Conservation (phyloP, 2,888 invertebrate species). For the Drosophila kambysellisi region DNA sequence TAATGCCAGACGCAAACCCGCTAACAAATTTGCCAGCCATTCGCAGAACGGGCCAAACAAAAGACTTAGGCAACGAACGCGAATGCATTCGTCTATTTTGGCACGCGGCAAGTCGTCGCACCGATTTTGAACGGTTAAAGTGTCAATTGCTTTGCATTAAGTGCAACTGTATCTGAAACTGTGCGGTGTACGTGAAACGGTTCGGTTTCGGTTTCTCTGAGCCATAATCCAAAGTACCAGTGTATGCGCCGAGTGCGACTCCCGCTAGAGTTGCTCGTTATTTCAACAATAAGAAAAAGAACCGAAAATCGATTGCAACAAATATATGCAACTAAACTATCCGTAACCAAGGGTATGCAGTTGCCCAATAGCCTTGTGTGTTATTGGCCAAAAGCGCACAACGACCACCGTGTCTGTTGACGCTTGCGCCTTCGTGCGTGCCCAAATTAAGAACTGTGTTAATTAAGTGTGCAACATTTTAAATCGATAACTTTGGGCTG, state of each 20-base stretch:
- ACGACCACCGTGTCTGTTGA: constrained; percentile 18
- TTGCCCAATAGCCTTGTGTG: constrained; percentile 42
- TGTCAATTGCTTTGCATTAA: constrained; percentile 61
- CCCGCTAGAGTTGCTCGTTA: not conserved
- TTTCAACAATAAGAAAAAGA: not conserved
- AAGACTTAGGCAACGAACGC: constrained; percentile 76
- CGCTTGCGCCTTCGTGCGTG: constrained; percentile 42
- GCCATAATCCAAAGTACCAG: not conserved
- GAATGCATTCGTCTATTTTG: constrained; percentile 37
- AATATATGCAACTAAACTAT: constrained; percentile 35
- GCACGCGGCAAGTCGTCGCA: constrained; percentile 47
- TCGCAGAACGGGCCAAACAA: constrained; percentile 48
- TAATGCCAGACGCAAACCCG: constrained; percentile 52
- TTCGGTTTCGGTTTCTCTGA: constrained; percentile 11
- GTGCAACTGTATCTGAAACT: constrained; percentile 26
- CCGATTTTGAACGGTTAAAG: constrained; percentile 68
- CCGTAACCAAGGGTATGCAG: constrained; percentile 57
- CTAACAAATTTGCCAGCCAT: constrained; percentile 52
- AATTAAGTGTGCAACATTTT: constrained; percentile 58
- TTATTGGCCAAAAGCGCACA: constrained; percentile 50
- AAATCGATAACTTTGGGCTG: constrained; percentile 43
- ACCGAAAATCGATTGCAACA: constrained; percentile 43
- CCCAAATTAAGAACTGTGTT: constrained; percentile 67
- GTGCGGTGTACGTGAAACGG: constrained; percentile 7
- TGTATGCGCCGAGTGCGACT: not conserved